Base-by-base conservation (phyloP, 2,888 invertebrate species). In the Teleogryllus oceanicus region DNA sequence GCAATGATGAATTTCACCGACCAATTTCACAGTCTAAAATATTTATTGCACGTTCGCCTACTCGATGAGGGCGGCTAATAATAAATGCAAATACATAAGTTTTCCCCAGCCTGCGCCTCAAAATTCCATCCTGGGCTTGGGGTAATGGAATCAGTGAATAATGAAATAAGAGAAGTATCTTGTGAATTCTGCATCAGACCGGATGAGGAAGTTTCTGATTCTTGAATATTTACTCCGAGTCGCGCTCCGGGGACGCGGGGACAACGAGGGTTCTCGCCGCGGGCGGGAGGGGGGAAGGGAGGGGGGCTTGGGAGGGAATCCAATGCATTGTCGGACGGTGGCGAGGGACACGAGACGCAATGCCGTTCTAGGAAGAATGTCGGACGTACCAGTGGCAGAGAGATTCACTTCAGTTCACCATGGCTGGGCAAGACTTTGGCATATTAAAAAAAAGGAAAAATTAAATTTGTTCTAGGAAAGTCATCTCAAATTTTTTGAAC, bases 121-220 rank as follows among this genome's bases (percentile, higher is more conserved):
- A 62, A 18, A 62, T 18, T 62, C n/a, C 16, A 62, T 62, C n/a
- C 16, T 62, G n/a, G 62, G 62, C 37, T 0, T 13, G 62, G n/a
- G 62, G 62, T 62, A 62, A 62, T 62, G 62, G 62, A 62, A 62
- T 62, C 62, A 62, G 62, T 62, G n/a, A 62, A 62, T 62, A 62
- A 62, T 62, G 62, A 62, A 62, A 62, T n/a, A 62, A 13, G 62
- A n/a, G n/a, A 62, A 62, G 62, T 62, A 62, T 62, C 62, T 62
- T n/a, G 16, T 62, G 62, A 62, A 62, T 62, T 62, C 62, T 62
- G 62, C 62, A 62, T 62, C 62, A 62, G 62, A 18, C n/a, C 62
- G 62, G 62, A 62, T 62, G 62, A 16, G 62, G 62, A 62, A 62
- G 62, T 62, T 62, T 37, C 37, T 62, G 62, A 62, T 62, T 62